Conservation (phyloP, 2,888 invertebrate species). For the Erannis defoliaria region DNA sequence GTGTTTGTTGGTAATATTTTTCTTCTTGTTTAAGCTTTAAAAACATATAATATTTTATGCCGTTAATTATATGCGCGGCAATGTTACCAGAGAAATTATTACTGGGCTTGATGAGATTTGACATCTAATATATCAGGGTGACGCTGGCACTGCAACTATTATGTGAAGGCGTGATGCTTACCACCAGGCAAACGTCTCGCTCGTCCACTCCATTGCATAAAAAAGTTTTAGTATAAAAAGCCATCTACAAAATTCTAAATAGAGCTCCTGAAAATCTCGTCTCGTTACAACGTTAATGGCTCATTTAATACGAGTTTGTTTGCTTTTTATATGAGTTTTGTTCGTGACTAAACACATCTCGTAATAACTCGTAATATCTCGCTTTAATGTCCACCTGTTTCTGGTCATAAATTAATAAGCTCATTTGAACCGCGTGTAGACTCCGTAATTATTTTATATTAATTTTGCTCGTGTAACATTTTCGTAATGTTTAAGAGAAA, state of each 20-base stretch:
- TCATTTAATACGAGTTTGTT: slow-evolving; percentile 64
- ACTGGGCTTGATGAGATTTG: no score
- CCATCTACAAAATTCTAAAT: slow-evolving; percentile 49
- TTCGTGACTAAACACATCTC: slow-evolving; percentile 29
- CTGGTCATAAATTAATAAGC: slow-evolving; percentile 25
- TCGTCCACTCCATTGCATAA: no score
- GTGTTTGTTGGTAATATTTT: no score
- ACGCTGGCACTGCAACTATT: no score
- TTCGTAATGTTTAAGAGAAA: not conserved
- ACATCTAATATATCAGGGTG: no score
- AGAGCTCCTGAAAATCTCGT: slow-evolving; percentile 55
- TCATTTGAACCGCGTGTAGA: slow-evolving; percentile 20
- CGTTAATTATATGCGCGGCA: no score
- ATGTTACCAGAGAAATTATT: no score
- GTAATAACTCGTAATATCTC: slow-evolving; percentile 58
- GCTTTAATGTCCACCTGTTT: slow-evolving; percentile 64
- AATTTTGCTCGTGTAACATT: not conserved
- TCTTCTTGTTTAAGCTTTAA: no score
- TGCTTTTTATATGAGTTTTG: slow-evolving; percentile 37
- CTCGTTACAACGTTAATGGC: slow-evolving; percentile 64
- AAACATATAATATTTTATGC: no score
- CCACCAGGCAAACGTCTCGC: no score
- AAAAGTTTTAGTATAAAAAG: no score
- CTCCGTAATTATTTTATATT: slow-evolving; percentile 11
- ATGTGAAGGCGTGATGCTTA: no score